Evolutionary conservation across 2,113 vertebrate species (phyloP).

Genomic region (Chlamydotis undulata): DNA sequence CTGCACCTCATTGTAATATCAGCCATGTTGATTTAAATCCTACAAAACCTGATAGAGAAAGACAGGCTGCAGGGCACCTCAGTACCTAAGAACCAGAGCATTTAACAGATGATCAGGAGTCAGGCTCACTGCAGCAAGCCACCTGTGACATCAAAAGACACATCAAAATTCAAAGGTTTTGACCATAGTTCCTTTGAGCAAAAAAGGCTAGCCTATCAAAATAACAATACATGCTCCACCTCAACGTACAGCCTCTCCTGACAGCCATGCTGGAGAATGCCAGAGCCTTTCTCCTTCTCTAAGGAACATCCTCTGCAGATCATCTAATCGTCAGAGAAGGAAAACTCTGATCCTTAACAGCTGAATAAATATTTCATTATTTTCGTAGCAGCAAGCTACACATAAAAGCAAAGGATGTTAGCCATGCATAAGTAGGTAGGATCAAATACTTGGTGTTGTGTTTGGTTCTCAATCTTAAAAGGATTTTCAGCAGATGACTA

Average conservation of each 20-base stretch:
- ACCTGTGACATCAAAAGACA: not conserved
- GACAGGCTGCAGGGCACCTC: not conserved
- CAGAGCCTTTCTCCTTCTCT: not conserved
- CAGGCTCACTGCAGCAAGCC: not conserved
- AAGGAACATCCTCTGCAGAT: not conserved
- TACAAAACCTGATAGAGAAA: not conserved
- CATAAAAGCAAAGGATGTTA: slow-evolving; percentile 17
- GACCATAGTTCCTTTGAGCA: not conserved
- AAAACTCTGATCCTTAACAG: slow-evolving; percentile 17
- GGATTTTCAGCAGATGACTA: slow-evolving; percentile 50
- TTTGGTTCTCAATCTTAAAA: slow-evolving; percentile 2
- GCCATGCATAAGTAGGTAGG: slow-evolving; percentile 14
- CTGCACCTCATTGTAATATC: not conserved
- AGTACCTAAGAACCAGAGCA: not conserved
- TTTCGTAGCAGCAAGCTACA: not conserved
- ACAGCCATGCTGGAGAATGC: not conserved
- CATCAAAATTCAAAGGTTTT: not conserved
- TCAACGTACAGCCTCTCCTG: not conserved
- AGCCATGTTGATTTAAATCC: not conserved
- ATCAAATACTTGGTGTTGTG: not conserved
- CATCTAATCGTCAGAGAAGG: not conserved
- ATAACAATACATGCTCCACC: not conserved
- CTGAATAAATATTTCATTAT: slow-evolving; percentile 46
- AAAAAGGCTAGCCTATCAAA: not conserved
- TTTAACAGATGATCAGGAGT: not conserved